A percentile compares a stretch with the other conserved stretches of the same genome.
Conservation (phyloP, 2,797 vertebrate genomes). For the Eulemur rubriventer region DNA sequence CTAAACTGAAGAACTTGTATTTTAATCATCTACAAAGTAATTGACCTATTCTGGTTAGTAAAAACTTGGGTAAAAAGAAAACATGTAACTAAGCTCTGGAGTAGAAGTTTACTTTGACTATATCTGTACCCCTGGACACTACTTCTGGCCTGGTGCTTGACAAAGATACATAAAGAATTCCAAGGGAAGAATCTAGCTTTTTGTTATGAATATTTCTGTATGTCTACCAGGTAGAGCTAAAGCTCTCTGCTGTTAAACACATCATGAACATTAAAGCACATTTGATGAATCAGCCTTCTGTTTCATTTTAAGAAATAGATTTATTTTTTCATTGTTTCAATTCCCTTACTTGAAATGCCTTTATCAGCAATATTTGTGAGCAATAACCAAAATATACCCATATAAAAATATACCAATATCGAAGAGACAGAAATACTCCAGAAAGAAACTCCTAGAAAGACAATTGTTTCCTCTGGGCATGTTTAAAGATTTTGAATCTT, state of each 20-base stretch:
- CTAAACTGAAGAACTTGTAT: background rate
- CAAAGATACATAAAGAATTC: background rate
- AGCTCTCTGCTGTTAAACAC: constrained; percentile 59
- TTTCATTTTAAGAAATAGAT: constrained; percentile 57
- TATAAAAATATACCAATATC: constrained; percentile 60
- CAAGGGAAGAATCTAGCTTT: constrained; percentile 13
- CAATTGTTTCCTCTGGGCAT: constrained; percentile 32
- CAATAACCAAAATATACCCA: constrained; percentile 58
- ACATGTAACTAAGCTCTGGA: background rate
- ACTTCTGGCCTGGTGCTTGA: background rate
- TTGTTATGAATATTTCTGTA: background rate
- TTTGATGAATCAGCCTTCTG: constrained; percentile 63
- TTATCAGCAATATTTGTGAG: constrained; percentile 69
- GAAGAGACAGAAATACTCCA: constrained; percentile 43
- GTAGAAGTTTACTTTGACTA: constrained; percentile 16
- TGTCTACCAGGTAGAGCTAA: constrained; percentile 21
- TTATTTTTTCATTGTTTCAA: constrained; percentile 60
- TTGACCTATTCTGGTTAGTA: background rate
- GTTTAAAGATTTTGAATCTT: constrained; percentile 63
- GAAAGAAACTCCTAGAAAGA: constrained; percentile 51
- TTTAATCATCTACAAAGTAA: constrained; percentile 7
- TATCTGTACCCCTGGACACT: background rate
- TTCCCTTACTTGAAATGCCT: constrained; percentile 52
- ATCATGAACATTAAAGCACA: constrained; percentile 54
- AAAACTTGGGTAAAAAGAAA: background rate